Evolutionary conservation across 2,888 invertebrate genomes (phyloP).

Genomic region (Thera obeliscata): DNA sequence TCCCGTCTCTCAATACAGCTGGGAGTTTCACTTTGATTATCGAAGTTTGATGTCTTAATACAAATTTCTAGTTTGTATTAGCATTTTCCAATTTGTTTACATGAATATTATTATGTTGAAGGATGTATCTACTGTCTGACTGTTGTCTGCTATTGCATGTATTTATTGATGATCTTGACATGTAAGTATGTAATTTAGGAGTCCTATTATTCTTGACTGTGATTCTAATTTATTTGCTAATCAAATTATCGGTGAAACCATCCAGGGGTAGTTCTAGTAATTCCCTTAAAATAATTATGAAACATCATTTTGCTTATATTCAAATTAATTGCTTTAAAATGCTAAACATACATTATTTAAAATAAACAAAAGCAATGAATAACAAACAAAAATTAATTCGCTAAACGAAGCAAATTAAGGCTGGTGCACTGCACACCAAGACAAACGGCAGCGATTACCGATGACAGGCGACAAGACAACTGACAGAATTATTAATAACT

Average conservation of each 20-base stretch:
- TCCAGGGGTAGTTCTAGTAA: too few species aligned
- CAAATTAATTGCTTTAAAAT: slow-evolving; percentile 1
- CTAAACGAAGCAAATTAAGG: slow-evolving; percentile 40
- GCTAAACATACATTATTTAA: slow-evolving; percentile 9
- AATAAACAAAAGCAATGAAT: slow-evolving; percentile 27
- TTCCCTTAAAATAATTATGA: too few species aligned
- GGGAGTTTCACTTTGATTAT: slow-evolving; percentile 74
- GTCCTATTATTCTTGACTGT: not conserved
- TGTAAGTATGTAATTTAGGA: not conserved
- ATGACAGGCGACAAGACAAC: slow-evolving; percentile 68
- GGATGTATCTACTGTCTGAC: slow-evolving; percentile 17
- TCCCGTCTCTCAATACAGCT: slow-evolving; percentile 51
- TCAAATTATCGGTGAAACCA: too few species aligned
- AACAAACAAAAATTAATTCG: slow-evolving; percentile 44
- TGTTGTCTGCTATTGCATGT: slow-evolving; percentile 11
- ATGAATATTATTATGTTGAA: slow-evolving; percentile 50
- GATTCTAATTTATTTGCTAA: not conserved
- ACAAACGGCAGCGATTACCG: slow-evolving; percentile 69
- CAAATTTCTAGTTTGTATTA: slow-evolving; percentile 66
- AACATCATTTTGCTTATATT: not conserved
- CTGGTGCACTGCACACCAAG: slow-evolving; percentile 39
- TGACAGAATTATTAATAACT: slow-evolving; percentile 69
- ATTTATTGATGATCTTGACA: slow-evolving; percentile 2
- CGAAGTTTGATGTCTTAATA: slow-evolving; percentile 79
- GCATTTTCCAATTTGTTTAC: slow-evolving; percentile 77